Evolutionary conservation across 1,140 invertebrate species (phyloP).

Genomic region (Ceratitis capitata): DNA sequence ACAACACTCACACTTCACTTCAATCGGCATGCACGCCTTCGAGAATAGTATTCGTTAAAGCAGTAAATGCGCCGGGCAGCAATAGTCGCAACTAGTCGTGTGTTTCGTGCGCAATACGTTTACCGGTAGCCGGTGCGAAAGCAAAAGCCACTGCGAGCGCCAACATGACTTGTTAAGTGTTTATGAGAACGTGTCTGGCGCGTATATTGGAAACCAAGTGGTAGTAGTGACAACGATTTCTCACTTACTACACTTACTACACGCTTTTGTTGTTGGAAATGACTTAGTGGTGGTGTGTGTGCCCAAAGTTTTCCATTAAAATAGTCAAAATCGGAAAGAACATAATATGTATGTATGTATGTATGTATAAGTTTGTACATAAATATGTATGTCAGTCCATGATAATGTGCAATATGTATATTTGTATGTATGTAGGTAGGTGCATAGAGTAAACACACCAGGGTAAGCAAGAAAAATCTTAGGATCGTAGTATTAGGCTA

Average conservation of each 20-base stretch:
- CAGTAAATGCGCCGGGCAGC: not conserved
- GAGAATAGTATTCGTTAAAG: not conserved
- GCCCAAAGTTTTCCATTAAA: constrained; percentile 2
- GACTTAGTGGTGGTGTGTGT: not conserved
- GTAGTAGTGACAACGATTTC: no score
- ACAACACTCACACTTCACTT: not conserved
- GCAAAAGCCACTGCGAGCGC: not conserved
- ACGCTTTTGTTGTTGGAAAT: not conserved
- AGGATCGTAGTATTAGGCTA: not conserved
- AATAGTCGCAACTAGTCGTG: not conserved
- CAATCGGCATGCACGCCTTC: not conserved
- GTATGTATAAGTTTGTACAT: not conserved
- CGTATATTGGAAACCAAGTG: not conserved
- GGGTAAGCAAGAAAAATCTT: not conserved
- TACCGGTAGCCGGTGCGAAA: constrained; percentile 19
- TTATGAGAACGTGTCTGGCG: not conserved
- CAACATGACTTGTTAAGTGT: not conserved
- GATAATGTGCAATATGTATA: no score
- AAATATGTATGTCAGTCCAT: no score
- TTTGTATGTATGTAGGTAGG: no score
- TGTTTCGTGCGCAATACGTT: not conserved
- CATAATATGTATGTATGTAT: not conserved
- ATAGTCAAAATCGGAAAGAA: not conserved
- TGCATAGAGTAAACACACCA: not conserved
- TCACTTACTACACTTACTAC: not conserved